Percentiles rank a stretch among this genome's conserved stretches.
Evolutionary conservation across 2,113 vertebrate species (phyloP).

Genomic region (Pseudolaguvia tuberculata): DNA sequence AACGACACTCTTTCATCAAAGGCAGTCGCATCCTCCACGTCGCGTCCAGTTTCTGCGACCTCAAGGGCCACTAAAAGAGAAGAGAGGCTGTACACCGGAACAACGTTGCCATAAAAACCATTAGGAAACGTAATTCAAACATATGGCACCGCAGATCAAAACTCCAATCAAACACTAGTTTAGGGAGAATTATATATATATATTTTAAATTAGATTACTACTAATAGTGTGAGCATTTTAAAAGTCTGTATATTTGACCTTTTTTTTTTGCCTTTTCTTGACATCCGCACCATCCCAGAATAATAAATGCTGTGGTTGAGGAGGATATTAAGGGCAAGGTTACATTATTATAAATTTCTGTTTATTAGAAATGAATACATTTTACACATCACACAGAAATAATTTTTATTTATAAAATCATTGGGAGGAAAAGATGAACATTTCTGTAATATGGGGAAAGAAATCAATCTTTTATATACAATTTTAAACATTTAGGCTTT

Average conservation of each 20-base stretch:
- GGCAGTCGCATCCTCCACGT: constrained; percentile 7
- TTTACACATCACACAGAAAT: not conserved
- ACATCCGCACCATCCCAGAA: constrained; percentile 28
- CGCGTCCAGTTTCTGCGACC: not conserved
- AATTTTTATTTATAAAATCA: not conserved
- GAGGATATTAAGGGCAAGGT: not conserved
- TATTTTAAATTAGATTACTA: no score
- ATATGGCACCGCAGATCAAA: constrained; percentile 37
- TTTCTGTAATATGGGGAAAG: not conserved
- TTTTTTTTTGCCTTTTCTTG: no score
- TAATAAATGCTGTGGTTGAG: constrained; percentile 25
- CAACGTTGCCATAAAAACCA: constrained; percentile 28
- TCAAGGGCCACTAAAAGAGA: constrained; percentile 16
- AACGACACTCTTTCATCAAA: constrained; percentile 43
- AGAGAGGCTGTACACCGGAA: constrained; percentile 39
- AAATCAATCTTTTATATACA: not conserved
- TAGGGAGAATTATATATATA: no score
- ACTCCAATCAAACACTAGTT: no score
- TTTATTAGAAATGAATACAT: not conserved
- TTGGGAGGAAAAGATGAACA: no score
- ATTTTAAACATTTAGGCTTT: not conserved
- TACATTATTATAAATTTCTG: not conserved
- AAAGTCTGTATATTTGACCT: no score
- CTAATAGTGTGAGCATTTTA: no score
- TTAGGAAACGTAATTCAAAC: constrained; percentile 26